Base-by-base conservation (phyloP, 2,797 vertebrate species). In the Echiichthys vipera region DNA sequence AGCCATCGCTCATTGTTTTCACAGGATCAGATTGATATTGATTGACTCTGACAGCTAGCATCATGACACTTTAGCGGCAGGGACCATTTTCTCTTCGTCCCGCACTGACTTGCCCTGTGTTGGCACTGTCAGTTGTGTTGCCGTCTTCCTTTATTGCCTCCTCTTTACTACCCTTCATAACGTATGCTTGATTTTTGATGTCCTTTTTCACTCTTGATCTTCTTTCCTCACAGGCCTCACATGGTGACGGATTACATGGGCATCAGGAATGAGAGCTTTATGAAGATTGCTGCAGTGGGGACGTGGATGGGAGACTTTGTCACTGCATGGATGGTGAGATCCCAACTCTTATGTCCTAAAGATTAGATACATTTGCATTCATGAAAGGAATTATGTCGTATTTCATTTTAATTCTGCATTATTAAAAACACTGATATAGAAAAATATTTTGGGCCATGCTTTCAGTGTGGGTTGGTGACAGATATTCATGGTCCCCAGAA, bases 291-390 rank as follows among this genome's bases (percentile, higher is more conserved):
- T 49, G 98, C 98, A 1, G 96, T 99, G 79, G 98, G 98, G 75
- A 99, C 98, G 15, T 99, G 98, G 98, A 97, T 99, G 97, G 98
- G 98, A 86, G 98, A 99, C 89, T 99, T 99, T 89, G 97, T 99
- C 88, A 99, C 98, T 36, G 98, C 98, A 0, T 99, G 98, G 98
- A 99, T 99, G 98, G 98, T 99, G 94, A 97, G 97, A 85, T 51
- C 37, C 5, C 34, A 53, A 10, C 20, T 53, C 12, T 40, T 20
- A 17, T 15, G 25, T 59, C 18, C 51, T 64, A 15, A 63, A 59
- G 24, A 56, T 55, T 5, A 22, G 5, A 51, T 27, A 32, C 18
- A 18, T 49, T 43, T 59, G n/a, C 18, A 63, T 43, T 63, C 37
- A 59, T 71, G 0, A 54, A 46, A 36, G 4, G 14, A 69, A 65